Conservation (phyloP, 2,113 vertebrate species). For the Rousettus leschenaultii region DNA sequence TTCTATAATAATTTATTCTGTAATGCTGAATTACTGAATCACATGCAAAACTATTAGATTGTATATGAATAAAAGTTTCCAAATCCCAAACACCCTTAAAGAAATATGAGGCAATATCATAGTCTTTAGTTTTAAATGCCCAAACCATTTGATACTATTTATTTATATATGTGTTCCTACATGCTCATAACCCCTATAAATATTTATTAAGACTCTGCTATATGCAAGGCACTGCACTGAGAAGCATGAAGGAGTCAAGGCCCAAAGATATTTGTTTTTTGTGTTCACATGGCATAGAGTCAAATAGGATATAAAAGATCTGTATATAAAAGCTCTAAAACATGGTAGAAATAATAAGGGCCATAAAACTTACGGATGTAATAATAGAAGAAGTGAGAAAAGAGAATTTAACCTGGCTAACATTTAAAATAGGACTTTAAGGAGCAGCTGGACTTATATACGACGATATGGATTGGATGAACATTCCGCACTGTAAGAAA, state of each 20-base stretch:
- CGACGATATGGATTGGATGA: background rate
- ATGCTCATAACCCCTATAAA: background rate
- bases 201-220: background rate
- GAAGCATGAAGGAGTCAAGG: background rate
- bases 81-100: background rate
- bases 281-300: background rate
- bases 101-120: background rate
- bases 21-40: background rate
- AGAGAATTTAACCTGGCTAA: background rate
- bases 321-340: conserved; percentile 8
- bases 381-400: background rate
- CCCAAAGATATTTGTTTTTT: background rate
- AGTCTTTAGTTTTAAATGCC: background rate
- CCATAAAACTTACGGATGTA: background rate
- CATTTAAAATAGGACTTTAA: background rate
- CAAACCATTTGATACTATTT: background rate
- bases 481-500: background rate
- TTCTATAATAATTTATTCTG: conserved; percentile 24
- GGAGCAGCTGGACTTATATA: background rate
- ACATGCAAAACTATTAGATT: background rate
- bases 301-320: background rate
- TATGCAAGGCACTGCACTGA: background rate
- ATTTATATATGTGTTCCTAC: background rate
- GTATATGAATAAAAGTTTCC: background rate
- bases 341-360: background rate